Evolutionary conservation across 2,113 vertebrate genomes (phyloP).

Genomic region (Mystacornis crossleyi): DNA sequence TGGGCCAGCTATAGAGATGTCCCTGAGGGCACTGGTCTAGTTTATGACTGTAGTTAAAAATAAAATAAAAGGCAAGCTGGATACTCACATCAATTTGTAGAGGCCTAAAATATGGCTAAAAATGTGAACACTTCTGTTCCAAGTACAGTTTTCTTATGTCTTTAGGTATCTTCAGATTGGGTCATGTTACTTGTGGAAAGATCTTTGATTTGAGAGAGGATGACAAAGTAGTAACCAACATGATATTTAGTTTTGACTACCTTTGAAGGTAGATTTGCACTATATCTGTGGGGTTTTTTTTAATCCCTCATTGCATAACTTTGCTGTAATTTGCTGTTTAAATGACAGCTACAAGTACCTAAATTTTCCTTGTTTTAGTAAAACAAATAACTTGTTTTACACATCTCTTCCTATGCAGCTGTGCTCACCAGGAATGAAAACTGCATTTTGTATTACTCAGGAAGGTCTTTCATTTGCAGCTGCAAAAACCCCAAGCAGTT

Average conservation of each 20-base stretch:
- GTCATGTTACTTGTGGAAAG: neutral
- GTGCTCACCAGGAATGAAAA: neutral
- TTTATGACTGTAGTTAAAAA: constrained; percentile 44
- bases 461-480: neutral
- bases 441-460: neutral
- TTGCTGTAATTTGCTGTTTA: neutral
- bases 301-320: neutral
- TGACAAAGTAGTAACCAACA: neutral
- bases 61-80: neutral
- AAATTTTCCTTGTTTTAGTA: neutral
- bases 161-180: neutral
- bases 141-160: neutral
- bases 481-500: neutral
- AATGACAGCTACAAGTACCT: neutral
- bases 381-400: neutral
- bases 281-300: neutral
- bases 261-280: neutral
- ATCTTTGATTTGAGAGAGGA: neutral
- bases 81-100: neutral
- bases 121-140: neutral
- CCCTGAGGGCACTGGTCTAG: neutral
- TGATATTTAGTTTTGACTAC: neutral
- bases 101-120: neutral
- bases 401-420: neutral
- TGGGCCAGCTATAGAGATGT: neutral